phyloP scores from a whole-genome alignment of 2,113 vertebrate species.

The Eretmochelys imbricata region DNA sequence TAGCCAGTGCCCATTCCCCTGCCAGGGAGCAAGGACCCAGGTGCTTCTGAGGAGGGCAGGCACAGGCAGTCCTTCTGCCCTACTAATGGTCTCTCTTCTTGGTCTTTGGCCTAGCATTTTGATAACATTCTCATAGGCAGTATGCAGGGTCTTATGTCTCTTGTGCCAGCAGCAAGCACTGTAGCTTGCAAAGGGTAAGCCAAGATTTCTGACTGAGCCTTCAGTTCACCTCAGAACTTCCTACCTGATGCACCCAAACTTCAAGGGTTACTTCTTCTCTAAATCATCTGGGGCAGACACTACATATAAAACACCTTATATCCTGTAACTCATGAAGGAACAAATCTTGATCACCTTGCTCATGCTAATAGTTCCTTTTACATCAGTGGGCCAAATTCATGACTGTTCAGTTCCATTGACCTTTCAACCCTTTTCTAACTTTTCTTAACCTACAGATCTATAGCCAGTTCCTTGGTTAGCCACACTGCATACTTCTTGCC shows the following conservation, averaged over 20 bases:
- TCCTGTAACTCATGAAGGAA: background rate
- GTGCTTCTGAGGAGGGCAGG: background rate
- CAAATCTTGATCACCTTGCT: background rate
- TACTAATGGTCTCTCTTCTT: constrained; percentile 33
- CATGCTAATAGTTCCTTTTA: background rate
- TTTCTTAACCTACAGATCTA: background rate
- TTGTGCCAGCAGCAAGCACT: background rate
- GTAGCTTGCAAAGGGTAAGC: constrained; percentile 21
- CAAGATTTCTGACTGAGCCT: constrained; percentile 48
- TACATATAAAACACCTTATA: background rate
- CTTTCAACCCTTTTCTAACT: background rate
- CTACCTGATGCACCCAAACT: constrained; percentile 41
- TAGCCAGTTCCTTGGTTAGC: background rate
- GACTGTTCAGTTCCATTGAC: background rate
- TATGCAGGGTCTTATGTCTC: constrained; percentile 13
- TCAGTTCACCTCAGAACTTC: constrained; percentile 48
- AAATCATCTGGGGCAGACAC: background rate
- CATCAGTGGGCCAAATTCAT: background rate
- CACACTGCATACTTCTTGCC: accelerated
- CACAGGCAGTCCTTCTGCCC: accelerated
- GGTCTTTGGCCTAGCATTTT: constrained; percentile 35
- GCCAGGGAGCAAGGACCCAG: background rate
- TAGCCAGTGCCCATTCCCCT: background rate
- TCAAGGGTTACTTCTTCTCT: constrained; percentile 20
- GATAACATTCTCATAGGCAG: constrained; percentile 46